A percentile compares a stretch with the other conserved stretches of the same genome.
These are phyloP conservation scores for Cinclus mexicanus DNA, from an alignment of 2,113 vertebrate species.

Conservation along the genomic window DNA sequence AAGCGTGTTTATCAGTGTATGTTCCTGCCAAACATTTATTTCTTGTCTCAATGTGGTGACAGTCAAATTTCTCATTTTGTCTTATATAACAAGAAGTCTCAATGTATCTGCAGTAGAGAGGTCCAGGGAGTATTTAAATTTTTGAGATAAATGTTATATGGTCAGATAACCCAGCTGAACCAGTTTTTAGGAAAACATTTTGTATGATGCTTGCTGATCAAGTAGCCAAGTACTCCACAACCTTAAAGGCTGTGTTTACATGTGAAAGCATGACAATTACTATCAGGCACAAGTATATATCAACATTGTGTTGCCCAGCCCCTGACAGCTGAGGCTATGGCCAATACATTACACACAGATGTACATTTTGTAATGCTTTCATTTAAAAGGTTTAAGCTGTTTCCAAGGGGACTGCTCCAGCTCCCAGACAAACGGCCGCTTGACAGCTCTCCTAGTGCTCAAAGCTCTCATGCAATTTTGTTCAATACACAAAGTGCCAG, in stretches of 20 bases:
- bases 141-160: background rate
- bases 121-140: background rate
- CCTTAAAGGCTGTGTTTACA: constrained; percentile 20
- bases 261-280: constrained; percentile 16
- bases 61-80: background rate
- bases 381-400: constrained; percentile 66
- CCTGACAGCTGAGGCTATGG: constrained; percentile 29
- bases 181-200: background rate
- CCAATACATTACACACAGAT: constrained; percentile 63
- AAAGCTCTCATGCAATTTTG: constrained; percentile 71
- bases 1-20: background rate
- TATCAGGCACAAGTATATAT: background rate
- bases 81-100: background rate
- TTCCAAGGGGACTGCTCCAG: constrained; percentile 62
- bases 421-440: constrained; percentile 64
- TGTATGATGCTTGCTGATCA: background rate
- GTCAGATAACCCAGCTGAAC: background rate
- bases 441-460: constrained; percentile 69
- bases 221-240: background rate
- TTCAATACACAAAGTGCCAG: constrained; percentile 69
- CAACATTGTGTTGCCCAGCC: background rate
- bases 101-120: background rate
- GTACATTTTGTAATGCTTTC: constrained; percentile 65
- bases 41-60: background rate
- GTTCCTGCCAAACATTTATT: background rate